Base-by-base conservation (phyloP, 2,797 vertebrate genomes). In the Phrynocephalus forsythii region DNA sequence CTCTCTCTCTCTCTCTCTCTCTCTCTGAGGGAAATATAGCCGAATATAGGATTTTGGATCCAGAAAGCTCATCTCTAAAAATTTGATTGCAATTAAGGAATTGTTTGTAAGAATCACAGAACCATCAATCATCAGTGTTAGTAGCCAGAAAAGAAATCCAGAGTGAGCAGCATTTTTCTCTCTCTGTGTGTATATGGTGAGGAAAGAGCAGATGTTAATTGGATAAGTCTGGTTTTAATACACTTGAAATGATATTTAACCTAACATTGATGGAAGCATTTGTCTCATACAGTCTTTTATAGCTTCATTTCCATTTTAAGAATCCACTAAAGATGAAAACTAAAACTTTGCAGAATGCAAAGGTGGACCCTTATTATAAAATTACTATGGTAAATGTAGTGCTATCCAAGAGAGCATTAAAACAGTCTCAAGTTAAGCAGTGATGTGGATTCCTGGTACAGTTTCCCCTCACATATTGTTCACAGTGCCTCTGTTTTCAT, bases 1-100 rank as follows among this genome's bases (percentile, higher is more conserved):
- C 86, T 69, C 38, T 76, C 30, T 83, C 60, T 6, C 22, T 77
- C 38, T 20, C 20, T 76, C 92, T 86, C 60, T 79, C 18, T 15
- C 5, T 13, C 6, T 88, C 2, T 56, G 52, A 68, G 92, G 87
- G 60, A 83, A 91, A 90, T 69, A 87, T 76, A 83, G 83, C 60
- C 30, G 28, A 72, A 88, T 79, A 18, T 86, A 52, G 80, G 26
- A 91, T 92, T 95, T 88, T 88, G 86, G 88, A 30, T 78, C 85
- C 24, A 92, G 86, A 68, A 73, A 84, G 48, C n/a, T 83, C 85
- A 48, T 30, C 90, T 92, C 78, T 79, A 83, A 88, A 48, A 91
- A 94, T 91, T 91, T 77, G 82, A 95, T 92, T 94, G 8, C 78
- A 91, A 52, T 82, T 93, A 94, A 95, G 92, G 52, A 92, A 88